These are phyloP conservation scores for Ibycter americanus DNA, from an alignment of 2,797 vertebrate species.

Conservation along the genomic window DNA sequence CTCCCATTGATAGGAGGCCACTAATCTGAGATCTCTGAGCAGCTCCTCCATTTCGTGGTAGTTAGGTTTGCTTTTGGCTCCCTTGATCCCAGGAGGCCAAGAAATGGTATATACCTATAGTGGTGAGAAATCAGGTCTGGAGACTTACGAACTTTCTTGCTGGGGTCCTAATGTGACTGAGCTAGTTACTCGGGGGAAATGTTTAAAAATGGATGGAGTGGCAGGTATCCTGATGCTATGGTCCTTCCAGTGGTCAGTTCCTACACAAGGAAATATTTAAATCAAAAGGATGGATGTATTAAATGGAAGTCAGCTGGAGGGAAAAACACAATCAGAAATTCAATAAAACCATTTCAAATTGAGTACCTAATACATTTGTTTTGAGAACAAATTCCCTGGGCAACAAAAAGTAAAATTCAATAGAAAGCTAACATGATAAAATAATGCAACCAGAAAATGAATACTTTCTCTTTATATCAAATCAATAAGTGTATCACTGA, in stretches of 20 bases:
- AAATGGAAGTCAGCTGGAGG: conserved; percentile 13
- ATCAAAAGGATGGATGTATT: neutral
- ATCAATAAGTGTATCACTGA: neutral
- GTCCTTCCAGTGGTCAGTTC: neutral
- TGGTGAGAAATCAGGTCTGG: neutral
- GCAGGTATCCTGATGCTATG: neutral
- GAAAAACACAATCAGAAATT: neutral
- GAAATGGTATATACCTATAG: neutral
- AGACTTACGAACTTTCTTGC: neutral
- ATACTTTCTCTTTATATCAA: conserved; percentile 1
- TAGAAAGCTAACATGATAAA: conserved; percentile 6
- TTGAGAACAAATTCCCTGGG: neutral
- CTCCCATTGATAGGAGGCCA: neutral
- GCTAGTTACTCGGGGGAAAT: neutral
- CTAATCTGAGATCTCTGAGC: neutral
- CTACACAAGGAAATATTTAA: neutral
- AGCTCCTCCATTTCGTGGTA: fast-evolving
- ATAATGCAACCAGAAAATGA: conserved; percentile 42
- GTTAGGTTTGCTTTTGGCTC: neutral
- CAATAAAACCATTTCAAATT: neutral
- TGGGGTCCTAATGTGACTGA: neutral
- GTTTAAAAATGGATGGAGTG: neutral
- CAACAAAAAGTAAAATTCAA: conserved; percentile 26
- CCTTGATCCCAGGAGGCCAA: neutral
- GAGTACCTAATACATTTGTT: neutral